These are phyloP conservation scores for Tyto alba DNA, from an alignment of 2,113 vertebrate species.

Conservation along the genomic window DNA sequence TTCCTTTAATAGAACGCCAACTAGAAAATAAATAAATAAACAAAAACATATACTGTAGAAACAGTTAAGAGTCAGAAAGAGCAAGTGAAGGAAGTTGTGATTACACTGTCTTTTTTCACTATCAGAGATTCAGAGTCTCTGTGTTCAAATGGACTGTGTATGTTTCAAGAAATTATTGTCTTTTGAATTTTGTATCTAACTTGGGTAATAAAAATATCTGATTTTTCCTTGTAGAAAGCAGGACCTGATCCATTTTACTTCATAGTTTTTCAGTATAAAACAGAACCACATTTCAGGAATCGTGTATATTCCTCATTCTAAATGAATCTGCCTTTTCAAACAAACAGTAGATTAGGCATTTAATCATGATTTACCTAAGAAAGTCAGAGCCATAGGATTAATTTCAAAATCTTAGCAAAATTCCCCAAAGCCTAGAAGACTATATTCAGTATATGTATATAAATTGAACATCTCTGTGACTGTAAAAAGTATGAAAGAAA, in stretches of 20 bases:
- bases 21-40: not conserved
- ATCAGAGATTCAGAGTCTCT: not conserved
- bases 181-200: not conserved
- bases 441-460: not conserved
- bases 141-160: not conserved
- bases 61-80: not conserved
- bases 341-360: not conserved
- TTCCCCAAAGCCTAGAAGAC: not conserved
- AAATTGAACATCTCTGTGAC: not conserved
- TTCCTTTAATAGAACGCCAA: not conserved
- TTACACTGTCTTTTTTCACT: not conserved
- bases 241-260: not conserved
- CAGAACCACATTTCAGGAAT: not conserved
- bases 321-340: not conserved
- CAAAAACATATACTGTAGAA: not conserved
- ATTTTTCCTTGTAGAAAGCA: not conserved
- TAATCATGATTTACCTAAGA: not conserved
- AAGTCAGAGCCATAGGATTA: not conserved
- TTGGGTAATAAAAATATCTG: not conserved
- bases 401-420: not conserved
- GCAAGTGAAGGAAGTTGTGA: not conserved
- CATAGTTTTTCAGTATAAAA: not conserved
- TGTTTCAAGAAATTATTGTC: not conserved
- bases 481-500: not conserved
- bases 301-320: not conserved